Evolutionary conservation across 37 sponge, comb jelly and placozoan genomes (phyloP), one percentile per base, ranked within the genome.

Genomic region (Halichondria panicea): DNA sequence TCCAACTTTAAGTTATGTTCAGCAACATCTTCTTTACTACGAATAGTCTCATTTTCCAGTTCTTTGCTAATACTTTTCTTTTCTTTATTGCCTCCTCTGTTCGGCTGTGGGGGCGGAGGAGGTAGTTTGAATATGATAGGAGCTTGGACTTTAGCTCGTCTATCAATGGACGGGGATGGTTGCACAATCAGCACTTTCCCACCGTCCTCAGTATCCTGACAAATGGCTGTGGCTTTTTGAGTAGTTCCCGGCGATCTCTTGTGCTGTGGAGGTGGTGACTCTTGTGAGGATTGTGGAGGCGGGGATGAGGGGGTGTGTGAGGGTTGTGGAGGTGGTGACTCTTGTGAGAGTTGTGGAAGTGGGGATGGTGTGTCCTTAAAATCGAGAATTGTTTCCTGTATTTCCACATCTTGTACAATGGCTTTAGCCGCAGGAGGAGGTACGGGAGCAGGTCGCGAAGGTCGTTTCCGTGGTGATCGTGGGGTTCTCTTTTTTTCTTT

Each of bases 111-210:
- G 33, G 89, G 84, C 15, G 89, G 89, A 18, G 89, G 89, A 61
- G 89, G 89, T 12, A 83, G 66, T 19, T 83, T 78, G 72, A 83
- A 83, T 0, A 77, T 43, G 0, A 89, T 27, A 28, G 68, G 35
- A 8, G 39, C 32, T 8, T 21, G 61, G 11, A 21, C 39, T 1
- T 8, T 11, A 19, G 36, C 9, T 59, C 18, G 68, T 25, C 70
- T 32, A 21, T 43, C 31, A 18, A 69, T 24, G 3, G 56, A 32
- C 13, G 89, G 89, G 7, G 89, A 88, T 1, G 78, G 82, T 1
- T 73, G 46, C 19, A 88, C 62, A 55, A 88, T 71, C 8, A 82
- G 78, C 41, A 73, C 30, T 53, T 78, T 70, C 34, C 84, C 71
- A 1, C 77, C 77, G 62, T 70, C 77, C 36, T 68, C 53, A 18